Base-by-base conservation (phyloP, 2,888 invertebrate species). In the Chymomyza procnemis region DNA sequence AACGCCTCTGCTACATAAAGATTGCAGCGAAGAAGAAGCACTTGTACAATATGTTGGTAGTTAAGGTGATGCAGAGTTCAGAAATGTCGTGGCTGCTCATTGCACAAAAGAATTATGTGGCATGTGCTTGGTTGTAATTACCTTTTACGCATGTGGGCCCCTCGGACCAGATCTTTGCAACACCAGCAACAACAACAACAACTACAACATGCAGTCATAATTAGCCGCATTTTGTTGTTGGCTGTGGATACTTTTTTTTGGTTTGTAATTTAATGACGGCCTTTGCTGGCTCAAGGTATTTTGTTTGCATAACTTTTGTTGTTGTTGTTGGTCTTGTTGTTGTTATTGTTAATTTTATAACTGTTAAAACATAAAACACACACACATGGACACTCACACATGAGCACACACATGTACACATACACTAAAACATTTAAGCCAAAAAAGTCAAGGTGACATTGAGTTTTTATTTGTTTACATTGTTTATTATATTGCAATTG, bases 71-170 rank as follows among this genome's bases (percentile, higher is more conserved):
- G 57, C 48, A 71, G 62, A 71, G 64, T 63, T 68, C 59, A 52
- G 66, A 47, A 62, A 58, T 69, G 67, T 67, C 67, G 66, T 80
- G 71, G 79, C 12, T 78, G 81, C 81, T 81, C 80, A 79, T 85
- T 83, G 86, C 83, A 85, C 81, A 85, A 81, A 85, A 83, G 86
- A 84, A 87, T 87, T 79, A 84, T 84, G 88, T 85, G 86, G 86
- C 83, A 87, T 87, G 83, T 84, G 87, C 81, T 70, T 64, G 67
- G 70, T 66, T 76, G 74, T 79, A 84, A 84, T 87, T 87, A 85
- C 75, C 76, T 14, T 46, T 47, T 69, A 19, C 16, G 22, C 19
- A 65, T 46, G 21, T 65, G 14, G 57, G 52, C 18, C 18, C 18
- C 18, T 41, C 50, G 18, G 16, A 50, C 50, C 50, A 19, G 50